Conservation (phyloP, 2,797 vertebrate genomes). For the Pantherophis alleghaniensis region DNA sequence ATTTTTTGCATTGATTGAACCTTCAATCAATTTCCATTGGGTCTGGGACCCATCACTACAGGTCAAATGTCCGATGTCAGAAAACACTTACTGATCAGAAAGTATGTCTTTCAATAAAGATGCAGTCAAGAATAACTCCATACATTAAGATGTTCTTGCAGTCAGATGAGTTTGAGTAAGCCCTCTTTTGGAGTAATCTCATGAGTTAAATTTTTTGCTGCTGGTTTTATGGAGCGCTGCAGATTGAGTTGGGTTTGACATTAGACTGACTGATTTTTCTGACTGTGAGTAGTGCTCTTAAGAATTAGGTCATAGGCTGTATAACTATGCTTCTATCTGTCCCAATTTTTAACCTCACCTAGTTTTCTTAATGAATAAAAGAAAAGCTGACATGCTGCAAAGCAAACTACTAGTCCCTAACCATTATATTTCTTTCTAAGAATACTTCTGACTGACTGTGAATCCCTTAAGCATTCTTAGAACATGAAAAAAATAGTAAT, state of each 20-base stretch:
- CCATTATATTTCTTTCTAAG: background rate
- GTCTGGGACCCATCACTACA: background rate
- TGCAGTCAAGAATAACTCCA: background rate
- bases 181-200: background rate
- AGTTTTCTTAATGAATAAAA: background rate
- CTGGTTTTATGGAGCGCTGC: background rate
- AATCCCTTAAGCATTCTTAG: background rate
- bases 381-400: background rate
- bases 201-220: background rate
- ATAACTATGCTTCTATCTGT: background rate
- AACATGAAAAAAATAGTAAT: background rate
- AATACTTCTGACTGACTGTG: background rate
- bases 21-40: background rate
- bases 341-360: background rate
- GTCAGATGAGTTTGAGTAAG: background rate
- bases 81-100: background rate
- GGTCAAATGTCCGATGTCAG: background rate
- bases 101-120: background rate
- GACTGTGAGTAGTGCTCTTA: background rate
- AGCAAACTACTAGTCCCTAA: background rate
- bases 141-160: background rate
- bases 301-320: background rate
- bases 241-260: background rate
- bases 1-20: background rate
- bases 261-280: background rate